Evolutionary conservation across 2,888 invertebrate genomes (phyloP), one percentile per base, ranked within the genome.

Genomic region (Actias luna): DNA sequence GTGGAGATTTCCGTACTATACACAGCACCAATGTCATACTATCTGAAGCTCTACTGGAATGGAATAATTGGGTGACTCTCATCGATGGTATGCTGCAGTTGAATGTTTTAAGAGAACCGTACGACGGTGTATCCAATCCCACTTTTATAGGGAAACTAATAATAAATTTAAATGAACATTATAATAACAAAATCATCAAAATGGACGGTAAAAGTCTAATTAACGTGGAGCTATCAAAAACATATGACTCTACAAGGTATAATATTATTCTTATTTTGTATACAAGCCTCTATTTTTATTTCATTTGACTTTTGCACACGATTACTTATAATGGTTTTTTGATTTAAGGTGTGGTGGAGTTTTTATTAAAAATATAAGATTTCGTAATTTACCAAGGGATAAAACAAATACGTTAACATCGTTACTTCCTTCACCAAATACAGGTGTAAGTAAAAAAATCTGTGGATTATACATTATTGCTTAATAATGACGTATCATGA

Each of bases 51-150:
- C 63, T 71, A 29, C 66, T 94, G 0, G 76, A 82, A 52, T 97
- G 96, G 96, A 88, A 92, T n/a, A 93, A 96, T 79, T 98, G 97
- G 97, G 94, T 96, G 0, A 94, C 96, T 4, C 96, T n/a, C n/a
- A n/a, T n/a, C n/a, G n/a, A n/a, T n/a, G n/a, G n/a, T 97, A 94
- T 98, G 93, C 85, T 98, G 25, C 98, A 98, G 87, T 94, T 96
- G 64, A 92, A 94, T 59, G 93, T 95, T 14, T 75, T 97, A 25
- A 93, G 93, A 36, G 87, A 94, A 60, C 89, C 94, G 25, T 89
- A 93, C 5, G 90, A 95, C 55, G 91, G 93, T 0, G 87, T 96
- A 0, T 87, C 94, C 42, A 84, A 95, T 18, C 96, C 96, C 1
- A 95, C 94, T 0, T 66, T 64, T 27, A 74, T 83, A 31, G 69